A percentile compares a stretch with the other conserved stretches of the same genome.
These are phyloP conservation scores for Spatulosminthurus flaviceps DNA, from an alignment of 2,888 invertebrate genomes.

Conservation along the genomic window DNA sequence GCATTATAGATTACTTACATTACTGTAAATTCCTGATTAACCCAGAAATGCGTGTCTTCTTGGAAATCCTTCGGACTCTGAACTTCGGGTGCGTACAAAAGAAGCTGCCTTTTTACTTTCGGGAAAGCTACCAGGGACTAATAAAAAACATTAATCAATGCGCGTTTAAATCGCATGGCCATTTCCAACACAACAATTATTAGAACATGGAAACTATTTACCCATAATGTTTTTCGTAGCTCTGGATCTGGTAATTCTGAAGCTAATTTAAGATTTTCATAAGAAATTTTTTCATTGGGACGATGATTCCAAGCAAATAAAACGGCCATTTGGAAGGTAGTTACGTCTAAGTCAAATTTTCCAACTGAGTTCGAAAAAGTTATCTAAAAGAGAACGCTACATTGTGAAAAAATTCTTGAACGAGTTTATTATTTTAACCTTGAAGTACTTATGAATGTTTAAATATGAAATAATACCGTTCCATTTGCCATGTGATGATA, in stretches of 20 bases:
- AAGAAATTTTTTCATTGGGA: conserved; percentile 90
- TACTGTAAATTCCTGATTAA: conserved; percentile 95
- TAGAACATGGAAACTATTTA: conserved; percentile 64
- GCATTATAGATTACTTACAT: conserved; percentile 68
- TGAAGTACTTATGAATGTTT: no score
- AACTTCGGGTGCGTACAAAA: conserved; percentile 82
- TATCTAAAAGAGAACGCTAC: conserved; percentile 74
- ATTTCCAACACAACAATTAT: neutral
- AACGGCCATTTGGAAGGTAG: conserved; percentile 99
- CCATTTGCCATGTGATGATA: conserved; percentile 99
- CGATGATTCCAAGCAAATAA: conserved; percentile 99
- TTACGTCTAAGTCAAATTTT: conserved; percentile 96
- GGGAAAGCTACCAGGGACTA: conserved; percentile 94
- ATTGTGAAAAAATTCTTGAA: no score
- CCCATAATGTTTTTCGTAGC: conserved; percentile 89
- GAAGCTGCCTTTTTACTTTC: conserved; percentile 91
- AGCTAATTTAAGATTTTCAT: conserved; percentile 94
- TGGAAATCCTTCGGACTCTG: conserved; percentile 91
- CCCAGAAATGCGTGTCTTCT: conserved; percentile 92
- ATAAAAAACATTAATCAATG: conserved; percentile 54
- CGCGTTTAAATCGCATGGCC: neutral
- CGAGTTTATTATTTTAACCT: no score
- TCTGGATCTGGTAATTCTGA: conserved; percentile 97
- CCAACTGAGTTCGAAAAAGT: conserved; percentile 93
- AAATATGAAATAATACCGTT: no score